Evolutionary conservation across 2,113 vertebrate species (phyloP).

Genomic region (Anguilla japonica): DNA sequence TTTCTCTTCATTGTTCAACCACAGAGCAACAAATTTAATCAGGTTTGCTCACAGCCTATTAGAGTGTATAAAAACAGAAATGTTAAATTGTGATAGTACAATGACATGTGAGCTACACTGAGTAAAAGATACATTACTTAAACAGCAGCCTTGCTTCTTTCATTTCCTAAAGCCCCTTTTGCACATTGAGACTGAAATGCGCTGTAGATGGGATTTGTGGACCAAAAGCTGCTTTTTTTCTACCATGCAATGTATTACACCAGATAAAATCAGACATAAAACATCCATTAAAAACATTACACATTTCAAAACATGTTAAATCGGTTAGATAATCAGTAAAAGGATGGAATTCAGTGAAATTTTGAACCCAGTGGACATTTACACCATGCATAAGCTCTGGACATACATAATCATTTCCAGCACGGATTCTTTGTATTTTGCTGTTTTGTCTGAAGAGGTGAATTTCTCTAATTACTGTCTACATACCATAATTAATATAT

Average conservation of each 20-base stretch:
- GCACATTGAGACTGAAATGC: neutral
- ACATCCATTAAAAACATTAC: neutral
- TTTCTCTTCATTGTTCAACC: neutral
- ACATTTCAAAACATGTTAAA: neutral
- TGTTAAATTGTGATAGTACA: neutral
- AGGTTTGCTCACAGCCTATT: neutral
- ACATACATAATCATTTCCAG: neutral
- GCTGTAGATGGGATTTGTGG: neutral
- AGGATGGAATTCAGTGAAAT: neutral
- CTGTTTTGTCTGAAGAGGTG: neutral
- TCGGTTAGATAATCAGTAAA: neutral
- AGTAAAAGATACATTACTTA: neutral
- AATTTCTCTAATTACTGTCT: conserved; percentile 15
- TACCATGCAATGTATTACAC: neutral
- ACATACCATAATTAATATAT: conserved; percentile 1
- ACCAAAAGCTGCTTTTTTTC: neutral
- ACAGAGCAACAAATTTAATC: neutral
- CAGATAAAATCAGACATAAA: neutral
- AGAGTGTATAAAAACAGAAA: neutral
- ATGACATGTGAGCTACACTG: neutral
- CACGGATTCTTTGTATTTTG: neutral
- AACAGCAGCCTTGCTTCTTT: neutral
- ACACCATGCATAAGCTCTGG: neutral
- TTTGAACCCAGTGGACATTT: neutral
- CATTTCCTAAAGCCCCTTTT: neutral